These are phyloP conservation scores for Drosophila nigritarsus DNA, from an alignment of 2,888 invertebrate species.

Conservation along the genomic window DNA sequence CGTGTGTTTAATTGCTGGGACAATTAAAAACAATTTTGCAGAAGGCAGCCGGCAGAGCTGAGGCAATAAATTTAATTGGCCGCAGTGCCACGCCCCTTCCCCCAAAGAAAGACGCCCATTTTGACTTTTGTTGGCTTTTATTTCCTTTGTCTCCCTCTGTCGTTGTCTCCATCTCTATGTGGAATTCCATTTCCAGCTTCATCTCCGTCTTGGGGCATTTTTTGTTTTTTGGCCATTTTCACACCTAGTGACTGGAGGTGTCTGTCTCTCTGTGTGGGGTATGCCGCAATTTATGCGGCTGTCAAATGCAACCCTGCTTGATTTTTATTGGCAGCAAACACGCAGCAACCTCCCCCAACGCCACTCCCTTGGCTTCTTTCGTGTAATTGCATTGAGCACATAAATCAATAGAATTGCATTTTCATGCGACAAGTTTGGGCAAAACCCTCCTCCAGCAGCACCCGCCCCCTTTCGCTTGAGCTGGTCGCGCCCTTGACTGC, in stretches of 20 bases:
- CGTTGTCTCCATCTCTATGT: conserved; percentile 7
- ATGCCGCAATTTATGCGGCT: conserved; percentile 76
- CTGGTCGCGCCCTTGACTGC: conserved; percentile 47
- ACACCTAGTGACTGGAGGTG: conserved; percentile 73
- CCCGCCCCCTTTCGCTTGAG: neutral
- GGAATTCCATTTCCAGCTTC: conserved; percentile 35
- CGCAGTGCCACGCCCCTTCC: conserved; percentile 59
- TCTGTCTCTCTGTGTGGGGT: conserved; percentile 20
- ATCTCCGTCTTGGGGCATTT: conserved; percentile 35
- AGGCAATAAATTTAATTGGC: conserved; percentile 78
- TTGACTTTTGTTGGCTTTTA: conserved; percentile 62
- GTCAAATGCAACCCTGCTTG: conserved; percentile 73
- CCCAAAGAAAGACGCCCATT: conserved; percentile 44
- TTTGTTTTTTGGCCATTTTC: conserved; percentile 58
- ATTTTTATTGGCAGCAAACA: conserved; percentile 77
- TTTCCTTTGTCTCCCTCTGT: neutral
- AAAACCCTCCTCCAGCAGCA: conserved; percentile 27
- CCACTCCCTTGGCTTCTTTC: conserved; percentile 19
- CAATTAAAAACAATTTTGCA: conserved; percentile 79
- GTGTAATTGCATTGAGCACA: conserved; percentile 78
- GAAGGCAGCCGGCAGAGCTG: conserved; percentile 53
- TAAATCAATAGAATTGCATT: conserved; percentile 81
- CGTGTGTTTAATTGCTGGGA: conserved; percentile 77
- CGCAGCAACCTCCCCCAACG: conserved; percentile 38
- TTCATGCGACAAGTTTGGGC: conserved; percentile 77